Evolutionary conservation across 2,888 invertebrate species (phyloP), one percentile per base, ranked within the genome.

Genomic region (Ennomos erosarius): DNA sequence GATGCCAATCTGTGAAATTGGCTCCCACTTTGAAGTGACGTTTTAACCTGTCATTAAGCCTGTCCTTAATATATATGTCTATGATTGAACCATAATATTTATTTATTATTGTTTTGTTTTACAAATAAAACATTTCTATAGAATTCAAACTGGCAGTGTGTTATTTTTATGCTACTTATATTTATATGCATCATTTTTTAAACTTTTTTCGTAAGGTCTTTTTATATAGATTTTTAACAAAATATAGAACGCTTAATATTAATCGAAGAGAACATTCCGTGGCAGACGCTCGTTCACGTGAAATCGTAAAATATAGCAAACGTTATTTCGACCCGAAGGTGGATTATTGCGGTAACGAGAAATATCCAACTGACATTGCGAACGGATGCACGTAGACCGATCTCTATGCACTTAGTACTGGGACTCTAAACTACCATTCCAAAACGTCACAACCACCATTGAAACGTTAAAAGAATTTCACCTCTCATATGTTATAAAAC

Each of bases 331-430:
- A 79, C 72, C 78, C 75, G 74, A 82, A 83, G 84, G 83, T 87
- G 84, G 88, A 89, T 88, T 88, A 90, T 86, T 85, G 87, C 83
- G 82, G 89, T 88, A 88, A 90, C 85, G 84, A 88, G 88, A 83
- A 88, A 88, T 88, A 87, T 88, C 85, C 85, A 86, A 87, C 88
- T 85, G 88, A 85, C 89, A 87, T 87, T 80, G 81, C 80, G 75
- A 84, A 74, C 82, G 84, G 86, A 85, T 86, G 87, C 90, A 88
- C 89, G 88, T 90, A 87, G 79, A 80, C 70, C 85, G 85, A 87
- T 87, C 87, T 79, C 83, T 84, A 85, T 90, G 89, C 89, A 90
- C 89, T 90, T 88, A 89, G 83, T 82, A 79, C 80, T 78, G 71
- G 75, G 62, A 74, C 74, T 77, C 72, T 61, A 55, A 34, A 47